These are phyloP conservation scores for Acipenser oxyrinchus DNA, from an alignment of 2,797 vertebrate genomes.

Conservation along the genomic window DNA sequence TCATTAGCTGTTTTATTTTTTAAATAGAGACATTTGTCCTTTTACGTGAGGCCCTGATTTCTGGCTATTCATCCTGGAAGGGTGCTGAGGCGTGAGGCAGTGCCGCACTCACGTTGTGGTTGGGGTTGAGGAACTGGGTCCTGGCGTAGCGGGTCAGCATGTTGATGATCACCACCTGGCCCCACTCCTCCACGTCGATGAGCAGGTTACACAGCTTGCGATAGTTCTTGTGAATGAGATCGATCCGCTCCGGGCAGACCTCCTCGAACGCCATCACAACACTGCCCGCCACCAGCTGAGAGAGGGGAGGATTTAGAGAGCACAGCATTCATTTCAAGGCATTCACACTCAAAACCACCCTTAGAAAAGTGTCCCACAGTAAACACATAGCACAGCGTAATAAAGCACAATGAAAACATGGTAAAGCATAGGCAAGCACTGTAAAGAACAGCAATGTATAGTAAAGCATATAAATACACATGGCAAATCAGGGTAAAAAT, in stretches of 20 bases:
- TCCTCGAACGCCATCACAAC: conserved; percentile 87
- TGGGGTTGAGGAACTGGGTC: conserved; percentile 93
- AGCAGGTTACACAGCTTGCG: conserved; percentile 82
- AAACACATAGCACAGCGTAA: too few relatives aligned
- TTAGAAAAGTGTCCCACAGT: too few relatives aligned
- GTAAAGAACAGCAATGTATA: too few relatives aligned
- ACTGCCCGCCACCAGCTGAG: conserved; percentile 74
- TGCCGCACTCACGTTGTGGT: conserved; percentile 73
- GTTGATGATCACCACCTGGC: conserved; percentile 84
- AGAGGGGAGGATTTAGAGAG: background rate
- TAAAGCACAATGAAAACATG: too few relatives aligned
- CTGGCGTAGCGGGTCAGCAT: conserved; percentile 82
- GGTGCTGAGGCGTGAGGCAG: too few relatives aligned
- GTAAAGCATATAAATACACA: too few relatives aligned
- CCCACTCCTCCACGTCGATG: conserved; percentile 83
- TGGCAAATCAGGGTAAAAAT: too few relatives aligned
- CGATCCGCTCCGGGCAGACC: conserved; percentile 78
- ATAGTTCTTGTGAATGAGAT: conserved; percentile 85
- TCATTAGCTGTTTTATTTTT: too few relatives aligned
- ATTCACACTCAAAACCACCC: background rate
- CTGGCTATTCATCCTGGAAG: too few relatives aligned
- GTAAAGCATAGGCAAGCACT: too few relatives aligned
- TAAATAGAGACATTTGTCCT: too few relatives aligned
- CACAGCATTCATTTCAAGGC: background rate
- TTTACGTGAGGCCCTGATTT: too few relatives aligned